These are phyloP conservation scores for Bombus affinis DNA, from an alignment of 1,140 invertebrate genomes.

Conservation along the genomic window DNA sequence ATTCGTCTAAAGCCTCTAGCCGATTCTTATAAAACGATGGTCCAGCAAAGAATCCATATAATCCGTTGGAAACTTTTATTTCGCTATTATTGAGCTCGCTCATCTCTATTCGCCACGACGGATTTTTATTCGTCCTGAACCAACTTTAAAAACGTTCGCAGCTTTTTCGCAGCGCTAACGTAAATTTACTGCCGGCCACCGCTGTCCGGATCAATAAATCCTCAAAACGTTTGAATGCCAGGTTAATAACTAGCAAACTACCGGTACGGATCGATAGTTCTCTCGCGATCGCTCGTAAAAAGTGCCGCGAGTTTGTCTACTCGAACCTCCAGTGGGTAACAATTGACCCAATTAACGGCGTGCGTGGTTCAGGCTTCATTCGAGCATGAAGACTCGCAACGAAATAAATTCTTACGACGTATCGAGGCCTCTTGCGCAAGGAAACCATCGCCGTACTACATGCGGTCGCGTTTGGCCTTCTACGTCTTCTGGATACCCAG, in stretches of 20 bases:
- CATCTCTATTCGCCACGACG: not conserved
- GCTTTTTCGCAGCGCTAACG: not conserved
- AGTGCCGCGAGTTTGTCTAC: slow-evolving; percentile 11
- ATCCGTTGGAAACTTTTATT: slow-evolving; percentile 11
- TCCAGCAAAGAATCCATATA: not conserved
- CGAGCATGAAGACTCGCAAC: slow-evolving; percentile 48
- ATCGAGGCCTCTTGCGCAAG: slow-evolving; percentile 14
- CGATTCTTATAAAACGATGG: not conserved
- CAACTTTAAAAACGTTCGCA: slow-evolving; percentile 1
- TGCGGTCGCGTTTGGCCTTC: not conserved
- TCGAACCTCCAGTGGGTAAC: slow-evolving; percentile 35
- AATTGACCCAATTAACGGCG: slow-evolving; percentile 51
- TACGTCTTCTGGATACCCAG: not conserved
- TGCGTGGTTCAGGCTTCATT: slow-evolving; percentile 45
- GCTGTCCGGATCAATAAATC: not conserved
- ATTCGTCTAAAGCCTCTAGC: too few relatives aligned
- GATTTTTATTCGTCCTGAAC: not conserved
- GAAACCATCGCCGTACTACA: slow-evolving; percentile 18
- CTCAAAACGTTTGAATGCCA: not conserved
- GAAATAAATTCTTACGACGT: slow-evolving; percentile 52
- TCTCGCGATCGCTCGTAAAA: slow-evolving; percentile 41
- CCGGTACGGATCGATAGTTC: not conserved
- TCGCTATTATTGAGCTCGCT: not conserved
- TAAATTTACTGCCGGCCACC: not conserved
- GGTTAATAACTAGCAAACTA: slow-evolving; percentile 9